These are phyloP conservation scores for Calephelis virginiensis DNA, from an alignment of 1,140 invertebrate species.

Conservation along the genomic window DNA sequence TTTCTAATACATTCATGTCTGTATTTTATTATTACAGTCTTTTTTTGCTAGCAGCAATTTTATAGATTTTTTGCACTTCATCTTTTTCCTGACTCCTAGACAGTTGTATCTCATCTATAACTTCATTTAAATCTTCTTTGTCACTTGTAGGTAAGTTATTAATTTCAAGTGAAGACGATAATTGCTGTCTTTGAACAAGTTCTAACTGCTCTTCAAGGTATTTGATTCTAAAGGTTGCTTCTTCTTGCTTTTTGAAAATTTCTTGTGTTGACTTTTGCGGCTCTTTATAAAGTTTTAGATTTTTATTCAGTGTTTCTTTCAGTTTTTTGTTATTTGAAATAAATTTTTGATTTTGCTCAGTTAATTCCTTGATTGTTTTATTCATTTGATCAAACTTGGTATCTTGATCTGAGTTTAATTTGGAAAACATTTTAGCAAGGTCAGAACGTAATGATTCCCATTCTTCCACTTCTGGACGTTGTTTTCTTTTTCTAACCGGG, in stretches of 20 bases:
- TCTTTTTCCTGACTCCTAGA: conserved; percentile 8
- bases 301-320: conserved; percentile 19
- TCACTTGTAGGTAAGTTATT: conserved; percentile 19
- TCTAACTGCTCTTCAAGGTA: conserved; percentile 13
- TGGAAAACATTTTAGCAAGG: conserved; percentile 7
- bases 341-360: conserved; percentile 15
- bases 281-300: conserved; percentile 16
- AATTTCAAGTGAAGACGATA: conserved; percentile 17
- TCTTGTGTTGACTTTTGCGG: conserved; percentile 12
- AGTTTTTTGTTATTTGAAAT: conserved; percentile 18
- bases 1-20: conserved; percentile 1
- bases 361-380: conserved; percentile 21
- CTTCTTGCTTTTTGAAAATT: conserved; percentile 12
- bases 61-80: conserved; percentile 4
- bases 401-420: conserved; percentile 14
- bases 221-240: conserved; percentile 13
- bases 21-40: conserved; percentile 19
- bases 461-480: conserved; percentile 1
- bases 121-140: conserved; percentile 12
- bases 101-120: conserved; percentile 13
- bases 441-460: background rate
- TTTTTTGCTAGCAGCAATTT: conserved; percentile 16
- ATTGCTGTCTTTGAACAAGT: conserved; percentile 11
- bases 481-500: background rate
- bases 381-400: conserved; percentile 19